Percentiles rank a stretch among this genome's conserved stretches.
Conservation (phyloP, 2,888 invertebrate genomes). For the Apamea anceps region DNA sequence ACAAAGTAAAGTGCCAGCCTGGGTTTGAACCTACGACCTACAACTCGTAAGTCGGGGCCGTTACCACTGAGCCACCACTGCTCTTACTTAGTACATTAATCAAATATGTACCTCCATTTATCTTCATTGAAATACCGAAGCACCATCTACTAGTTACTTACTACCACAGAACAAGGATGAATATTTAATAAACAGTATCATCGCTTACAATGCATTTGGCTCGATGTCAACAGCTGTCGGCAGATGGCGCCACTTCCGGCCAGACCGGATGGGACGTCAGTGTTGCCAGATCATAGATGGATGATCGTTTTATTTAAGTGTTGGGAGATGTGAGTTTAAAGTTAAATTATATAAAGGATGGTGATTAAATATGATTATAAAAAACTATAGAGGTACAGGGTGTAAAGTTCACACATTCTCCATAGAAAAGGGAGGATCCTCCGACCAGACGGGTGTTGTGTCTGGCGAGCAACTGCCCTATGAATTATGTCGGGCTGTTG, state of each 20-base stretch:
- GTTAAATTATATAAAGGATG: not conserved
- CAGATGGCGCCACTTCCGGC: constrained; percentile 65
- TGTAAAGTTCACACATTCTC: too few relatives aligned
- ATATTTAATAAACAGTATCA: constrained; percentile 53
- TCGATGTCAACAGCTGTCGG: constrained; percentile 64
- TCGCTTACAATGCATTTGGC: constrained; percentile 62
- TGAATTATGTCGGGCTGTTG: too few relatives aligned
- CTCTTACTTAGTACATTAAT: too few relatives aligned
- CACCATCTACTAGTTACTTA: not conserved
- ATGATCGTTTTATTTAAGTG: constrained; percentile 49
- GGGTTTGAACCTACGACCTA: too few relatives aligned
- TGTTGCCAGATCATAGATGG: constrained; percentile 51
- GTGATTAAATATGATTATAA: not conserved
- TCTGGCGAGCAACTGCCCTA: too few relatives aligned
- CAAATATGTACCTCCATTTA: constrained; percentile 21
- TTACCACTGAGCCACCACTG: too few relatives aligned
- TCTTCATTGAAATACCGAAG: not conserved
- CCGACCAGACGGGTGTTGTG: too few relatives aligned
- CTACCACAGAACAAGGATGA: constrained; percentile 29
- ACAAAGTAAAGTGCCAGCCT: too few relatives aligned
- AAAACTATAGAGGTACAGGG: too few relatives aligned
- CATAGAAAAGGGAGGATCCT: too few relatives aligned
- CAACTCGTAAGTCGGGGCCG: too few relatives aligned
- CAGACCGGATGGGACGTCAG: constrained; percentile 53
- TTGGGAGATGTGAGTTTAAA: constrained; percentile 8